Percentiles rank a stretch among this genome's conserved stretches.
These are phyloP conservation scores for Actinopyga echinites DNA, from an alignment of 53 echinoderm and acorn worm species.

Conservation along the genomic window DNA sequence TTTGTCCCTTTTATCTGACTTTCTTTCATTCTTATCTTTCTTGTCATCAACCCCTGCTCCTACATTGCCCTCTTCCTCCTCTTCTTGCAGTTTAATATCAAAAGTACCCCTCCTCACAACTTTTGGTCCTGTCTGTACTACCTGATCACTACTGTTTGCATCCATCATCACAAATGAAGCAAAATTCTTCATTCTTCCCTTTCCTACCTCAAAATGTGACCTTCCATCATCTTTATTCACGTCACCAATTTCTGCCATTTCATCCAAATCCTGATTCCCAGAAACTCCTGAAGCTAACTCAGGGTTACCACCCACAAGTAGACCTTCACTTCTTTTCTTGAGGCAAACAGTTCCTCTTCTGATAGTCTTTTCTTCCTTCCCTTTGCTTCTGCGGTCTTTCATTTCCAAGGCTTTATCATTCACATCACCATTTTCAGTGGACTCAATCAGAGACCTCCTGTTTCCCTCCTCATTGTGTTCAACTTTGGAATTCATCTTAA, in stretches of 20 bases:
- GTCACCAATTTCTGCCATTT: too few relatives aligned
- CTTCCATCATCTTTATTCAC: too few relatives aligned
- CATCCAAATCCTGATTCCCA: too few relatives aligned
- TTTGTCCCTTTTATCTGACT: neutral
- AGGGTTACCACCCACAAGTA: too few relatives aligned
- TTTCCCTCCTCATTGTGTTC: too few relatives aligned
- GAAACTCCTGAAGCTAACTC: too few relatives aligned
- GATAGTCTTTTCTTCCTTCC: neutral
- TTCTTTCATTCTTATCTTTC: neutral
- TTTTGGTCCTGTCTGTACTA: neutral
- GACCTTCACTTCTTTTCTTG: neutral
- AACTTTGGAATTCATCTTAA: neutral
- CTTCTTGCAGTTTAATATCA: neutral
- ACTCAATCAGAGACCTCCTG: neutral
- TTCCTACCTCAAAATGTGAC: too few relatives aligned
- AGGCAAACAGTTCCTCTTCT: conserved; percentile 31
- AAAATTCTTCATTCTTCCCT: too few relatives aligned
- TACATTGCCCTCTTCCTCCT: neutral
- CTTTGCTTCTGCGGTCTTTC: neutral
- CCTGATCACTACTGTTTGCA: too few relatives aligned
- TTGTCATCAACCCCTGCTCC: neutral
- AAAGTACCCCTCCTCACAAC: conserved; percentile 23
- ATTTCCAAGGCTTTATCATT: neutral
- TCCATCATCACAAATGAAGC: too few relatives aligned
- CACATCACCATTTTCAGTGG: neutral